phyloP scores from a whole-genome alignment of 2,113 vertebrate species.

The Alaudala cheleensis region DNA sequence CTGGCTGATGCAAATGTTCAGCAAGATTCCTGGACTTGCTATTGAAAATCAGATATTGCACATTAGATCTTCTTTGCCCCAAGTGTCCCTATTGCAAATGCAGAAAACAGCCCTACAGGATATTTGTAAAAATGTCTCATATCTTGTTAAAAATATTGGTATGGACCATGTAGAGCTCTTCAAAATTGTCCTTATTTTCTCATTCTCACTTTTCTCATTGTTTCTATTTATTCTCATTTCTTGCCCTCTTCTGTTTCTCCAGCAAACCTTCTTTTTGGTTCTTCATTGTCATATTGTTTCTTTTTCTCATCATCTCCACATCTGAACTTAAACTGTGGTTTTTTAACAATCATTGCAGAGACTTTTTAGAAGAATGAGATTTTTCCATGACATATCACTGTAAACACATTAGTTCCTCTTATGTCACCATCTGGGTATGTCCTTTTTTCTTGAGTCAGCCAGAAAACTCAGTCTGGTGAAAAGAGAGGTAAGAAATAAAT shows the following conservation, averaged over 20 bases:
- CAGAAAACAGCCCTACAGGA: not conserved
- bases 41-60: not conserved
- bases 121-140: not conserved
- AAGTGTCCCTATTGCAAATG: not conserved
- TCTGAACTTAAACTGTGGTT: not conserved
- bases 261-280: not conserved
- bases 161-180: not conserved
- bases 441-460: not conserved
- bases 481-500: not conserved
- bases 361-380: not conserved
- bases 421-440: not conserved
- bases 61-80: not conserved
- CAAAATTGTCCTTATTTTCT: not conserved
- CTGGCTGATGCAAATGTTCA: not conserved
- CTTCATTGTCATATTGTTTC: not conserved
- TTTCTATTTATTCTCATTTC: not conserved
- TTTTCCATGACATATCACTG: not conserved
- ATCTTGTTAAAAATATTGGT: not conserved
- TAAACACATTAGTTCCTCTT: not conserved
- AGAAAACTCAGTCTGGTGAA: not conserved
- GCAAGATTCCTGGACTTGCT: not conserved
- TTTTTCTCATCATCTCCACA: not conserved
- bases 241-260: not conserved
- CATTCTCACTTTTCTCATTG: not conserved
- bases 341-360: not conserved